Percentiles rank a stretch among this genome's conserved stretches.
phyloP scores from a whole-genome alignment of 1,140 invertebrate genomes.

The Oreohelix idahoensis region DNA sequence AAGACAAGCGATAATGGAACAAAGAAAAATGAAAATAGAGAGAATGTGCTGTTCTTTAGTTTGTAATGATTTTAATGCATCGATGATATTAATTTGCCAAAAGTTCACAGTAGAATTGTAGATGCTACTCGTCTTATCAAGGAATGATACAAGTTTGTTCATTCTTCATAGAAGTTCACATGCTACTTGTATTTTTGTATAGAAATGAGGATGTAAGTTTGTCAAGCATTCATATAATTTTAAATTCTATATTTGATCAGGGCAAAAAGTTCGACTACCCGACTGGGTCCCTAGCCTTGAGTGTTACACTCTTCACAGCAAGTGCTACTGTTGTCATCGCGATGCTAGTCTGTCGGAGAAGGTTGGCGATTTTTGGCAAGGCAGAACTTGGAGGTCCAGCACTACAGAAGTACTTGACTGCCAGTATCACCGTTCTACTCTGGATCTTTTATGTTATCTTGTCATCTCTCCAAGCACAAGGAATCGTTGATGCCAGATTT shows the following conservation, averaged over 20 bases:
- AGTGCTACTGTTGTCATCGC: slow-evolving; percentile 74
- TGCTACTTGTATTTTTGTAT: too few species aligned
- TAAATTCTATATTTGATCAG: slow-evolving; percentile 65
- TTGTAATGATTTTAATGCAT: too few species aligned
- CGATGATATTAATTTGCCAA: too few species aligned
- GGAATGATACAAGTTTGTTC: too few species aligned
- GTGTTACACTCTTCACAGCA: slow-evolving; percentile 77
- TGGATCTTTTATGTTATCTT: slow-evolving; percentile 77
- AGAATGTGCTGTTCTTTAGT: too few species aligned
- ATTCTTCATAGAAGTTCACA: too few species aligned
- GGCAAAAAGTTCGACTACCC: slow-evolving; percentile 74
- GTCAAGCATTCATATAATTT: too few species aligned
- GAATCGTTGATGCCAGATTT: slow-evolving; percentile 35
- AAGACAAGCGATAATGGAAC: too few species aligned
- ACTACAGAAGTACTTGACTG: slow-evolving; percentile 69
- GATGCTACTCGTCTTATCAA: too few species aligned
- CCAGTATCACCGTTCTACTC: slow-evolving; percentile 71
- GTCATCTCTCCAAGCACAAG: slow-evolving; percentile 67
- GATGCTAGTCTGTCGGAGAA: slow-evolving; percentile 74
- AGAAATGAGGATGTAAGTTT: too few species aligned
- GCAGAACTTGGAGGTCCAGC: slow-evolving; percentile 78
- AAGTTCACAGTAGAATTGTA: too few species aligned
- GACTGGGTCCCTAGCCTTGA: slow-evolving; percentile 76
- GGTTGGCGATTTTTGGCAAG: slow-evolving; percentile 74
- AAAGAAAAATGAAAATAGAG: too few species aligned